Conservation (phyloP, 2,888 invertebrate species). For the Thymelicus acteon region DNA sequence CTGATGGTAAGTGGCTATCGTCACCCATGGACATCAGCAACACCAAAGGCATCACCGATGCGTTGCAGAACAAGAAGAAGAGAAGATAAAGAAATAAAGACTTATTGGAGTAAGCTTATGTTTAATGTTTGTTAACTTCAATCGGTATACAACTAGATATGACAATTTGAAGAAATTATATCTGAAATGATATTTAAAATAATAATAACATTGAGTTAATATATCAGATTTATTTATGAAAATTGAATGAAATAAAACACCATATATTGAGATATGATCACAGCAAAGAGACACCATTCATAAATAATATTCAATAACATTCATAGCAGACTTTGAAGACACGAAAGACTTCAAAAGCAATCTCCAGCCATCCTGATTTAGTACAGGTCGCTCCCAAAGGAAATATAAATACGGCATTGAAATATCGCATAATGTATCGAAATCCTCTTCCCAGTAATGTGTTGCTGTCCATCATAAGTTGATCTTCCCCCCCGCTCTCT, state of each 20-base stretch:
- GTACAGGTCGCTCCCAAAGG: slow-evolving; percentile 60
- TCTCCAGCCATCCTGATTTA: slow-evolving; percentile 57
- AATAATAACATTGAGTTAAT: too few species aligned
- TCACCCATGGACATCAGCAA: too few species aligned
- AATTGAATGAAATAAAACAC: neutral
- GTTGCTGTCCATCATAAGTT: slow-evolving; percentile 52
- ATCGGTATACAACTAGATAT: too few species aligned
- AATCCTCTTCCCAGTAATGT: slow-evolving; percentile 66
- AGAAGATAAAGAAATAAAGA: too few species aligned
- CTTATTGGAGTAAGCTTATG: too few species aligned
- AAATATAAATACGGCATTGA: slow-evolving; percentile 80
- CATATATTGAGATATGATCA: neutral
- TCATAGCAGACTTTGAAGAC: slow-evolving; percentile 14
- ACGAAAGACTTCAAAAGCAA: slow-evolving; percentile 46
- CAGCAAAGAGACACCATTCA: neutral
- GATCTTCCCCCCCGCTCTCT: slow-evolving; percentile 49
- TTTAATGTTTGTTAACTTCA: too few species aligned
- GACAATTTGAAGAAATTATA: too few species aligned
- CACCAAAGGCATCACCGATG: too few species aligned
- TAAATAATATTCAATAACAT: slow-evolving; percentile 15
- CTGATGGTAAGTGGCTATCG: too few species aligned
- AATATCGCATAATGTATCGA: slow-evolving; percentile 78
- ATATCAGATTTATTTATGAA: neutral
- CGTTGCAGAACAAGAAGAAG: too few species aligned
- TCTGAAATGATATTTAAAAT: too few species aligned